A percentile compares a stretch with the other conserved stretches of the same genome.
Conservation (phyloP, 2,113 vertebrate genomes). For the Gavialis gangeticus region DNA sequence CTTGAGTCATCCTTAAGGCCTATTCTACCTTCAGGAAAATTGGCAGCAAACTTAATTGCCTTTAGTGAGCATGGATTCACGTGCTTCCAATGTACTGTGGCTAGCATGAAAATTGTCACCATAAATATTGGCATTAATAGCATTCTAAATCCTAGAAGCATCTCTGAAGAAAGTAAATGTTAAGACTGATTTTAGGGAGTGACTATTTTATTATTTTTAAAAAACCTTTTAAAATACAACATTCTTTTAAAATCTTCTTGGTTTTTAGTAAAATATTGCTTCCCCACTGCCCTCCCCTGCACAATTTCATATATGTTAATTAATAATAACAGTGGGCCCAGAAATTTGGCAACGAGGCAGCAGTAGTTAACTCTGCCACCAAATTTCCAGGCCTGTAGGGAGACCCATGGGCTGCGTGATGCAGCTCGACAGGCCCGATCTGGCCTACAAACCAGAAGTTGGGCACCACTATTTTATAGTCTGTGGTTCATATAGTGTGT, state of each 20-base stretch:
- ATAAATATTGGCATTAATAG: background rate
- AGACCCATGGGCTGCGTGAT: too few species aligned
- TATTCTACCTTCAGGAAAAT: background rate
- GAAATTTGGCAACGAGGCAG: background rate
- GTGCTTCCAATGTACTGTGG: background rate
- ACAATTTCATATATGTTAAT: too few species aligned
- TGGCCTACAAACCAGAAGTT: too few species aligned
- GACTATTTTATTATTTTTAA: background rate
- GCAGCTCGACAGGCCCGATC: too few species aligned
- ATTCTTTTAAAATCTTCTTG: background rate
- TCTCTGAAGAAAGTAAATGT: background rate
- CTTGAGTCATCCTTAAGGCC: fast-evolving
- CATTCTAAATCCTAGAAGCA: background rate
- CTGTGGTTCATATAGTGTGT: background rate
- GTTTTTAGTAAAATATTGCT: background rate
- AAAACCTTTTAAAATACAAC: background rate
- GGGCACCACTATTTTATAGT: background rate
- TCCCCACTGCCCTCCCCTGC: background rate
- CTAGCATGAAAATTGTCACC: background rate
- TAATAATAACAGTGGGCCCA: background rate
- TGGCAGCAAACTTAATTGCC: background rate
- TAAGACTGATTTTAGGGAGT: background rate
- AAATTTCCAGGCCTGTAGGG: too few species aligned
- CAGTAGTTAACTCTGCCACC: background rate
- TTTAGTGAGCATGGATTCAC: background rate